Evolutionary conservation across 2,797 vertebrate genomes (phyloP), one percentile per base, ranked within the genome.

Genomic region (Telmatherina bonti): DNA sequence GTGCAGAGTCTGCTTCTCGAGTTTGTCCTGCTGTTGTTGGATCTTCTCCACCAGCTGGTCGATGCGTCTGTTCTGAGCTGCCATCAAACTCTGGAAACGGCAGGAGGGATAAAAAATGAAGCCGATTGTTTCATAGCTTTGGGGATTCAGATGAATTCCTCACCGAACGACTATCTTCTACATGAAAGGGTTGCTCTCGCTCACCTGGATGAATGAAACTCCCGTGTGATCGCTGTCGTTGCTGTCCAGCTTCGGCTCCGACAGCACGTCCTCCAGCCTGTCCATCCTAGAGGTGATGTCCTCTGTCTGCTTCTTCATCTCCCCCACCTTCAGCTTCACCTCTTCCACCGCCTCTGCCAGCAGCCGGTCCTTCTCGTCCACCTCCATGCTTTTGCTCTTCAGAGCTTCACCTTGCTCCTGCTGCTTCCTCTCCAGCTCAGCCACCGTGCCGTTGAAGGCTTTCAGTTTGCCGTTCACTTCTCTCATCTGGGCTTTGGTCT

Each of bases 1-100:
- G 79, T 95, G 94, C 35, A 96, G 60, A 31, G 93, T 97, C 86
- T 99, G 97, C 73, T 98, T 99, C 79, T 98, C 96, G 90, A 98
- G 91, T 80, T 96, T 95, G 69, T 95, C 95, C 68, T 99, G 97
- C 65, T 99, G 98, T 85, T 96, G 95, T 72, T 94, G 93, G 72
- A 98, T 95, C 80, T 96, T 97, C 78, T 96, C 96, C 80, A 96
- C 84, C 52, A 99, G 93, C 24, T 96, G 95, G 58, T 97, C 95
- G 0, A 99, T 96, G 20, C 93, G 92, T 81, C 82, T 74, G 86
- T 95, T 96, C 91, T 99, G 97, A 0, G 92, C 92, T 1, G 92
- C 93, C 91, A 99, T 76, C 78, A 96, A 77, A 59, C 84, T 91
- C 97, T 99, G 87, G 0, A 70, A 78, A 35, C 1, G 29, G 7